Conservation (phyloP, 2,888 invertebrate genomes). For the Trilocha varians region DNA sequence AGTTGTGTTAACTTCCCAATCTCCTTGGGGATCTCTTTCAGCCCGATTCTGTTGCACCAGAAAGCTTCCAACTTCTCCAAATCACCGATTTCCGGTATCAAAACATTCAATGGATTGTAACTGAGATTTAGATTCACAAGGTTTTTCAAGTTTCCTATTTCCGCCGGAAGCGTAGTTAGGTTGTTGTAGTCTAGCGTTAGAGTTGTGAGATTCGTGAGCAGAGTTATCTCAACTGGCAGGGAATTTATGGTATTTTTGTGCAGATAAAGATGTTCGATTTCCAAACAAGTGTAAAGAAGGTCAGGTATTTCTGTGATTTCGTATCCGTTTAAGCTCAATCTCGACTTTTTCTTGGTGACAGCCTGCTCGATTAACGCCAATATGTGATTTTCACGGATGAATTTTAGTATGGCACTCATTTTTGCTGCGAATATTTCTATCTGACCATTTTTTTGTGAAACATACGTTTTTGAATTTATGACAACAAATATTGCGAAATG, state of each 20-base stretch:
- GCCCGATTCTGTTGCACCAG: constrained; percentile 77
- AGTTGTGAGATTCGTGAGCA: constrained; percentile 72
- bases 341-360: constrained; percentile 70
- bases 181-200: constrained; percentile 79
- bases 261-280: constrained; percentile 75
- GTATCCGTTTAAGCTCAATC: constrained; percentile 76
- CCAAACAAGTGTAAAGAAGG: constrained; percentile 68
- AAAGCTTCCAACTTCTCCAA: constrained; percentile 75
- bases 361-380: constrained; percentile 78
- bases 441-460: constrained; percentile 42
- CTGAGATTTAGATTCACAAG: constrained; percentile 77
- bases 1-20: constrained; percentile 74
- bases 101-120: constrained; percentile 74
- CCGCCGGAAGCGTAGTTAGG: constrained; percentile 73
- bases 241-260: constrained; percentile 75
- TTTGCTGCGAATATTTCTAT: constrained; percentile 28
- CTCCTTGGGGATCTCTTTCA: constrained; percentile 73
- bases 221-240: constrained; percentile 61
- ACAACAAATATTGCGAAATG: constrained; percentile 26
- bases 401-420: constrained; percentile 79
- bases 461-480: constrained; percentile 57
- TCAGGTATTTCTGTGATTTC: constrained; percentile 76
- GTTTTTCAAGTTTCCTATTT: constrained; percentile 72
- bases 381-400: constrained; percentile 79
- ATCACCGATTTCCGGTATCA: constrained; percentile 75